Base-by-base conservation (phyloP, 2,888 invertebrate species). In the Meganola albula region DNA sequence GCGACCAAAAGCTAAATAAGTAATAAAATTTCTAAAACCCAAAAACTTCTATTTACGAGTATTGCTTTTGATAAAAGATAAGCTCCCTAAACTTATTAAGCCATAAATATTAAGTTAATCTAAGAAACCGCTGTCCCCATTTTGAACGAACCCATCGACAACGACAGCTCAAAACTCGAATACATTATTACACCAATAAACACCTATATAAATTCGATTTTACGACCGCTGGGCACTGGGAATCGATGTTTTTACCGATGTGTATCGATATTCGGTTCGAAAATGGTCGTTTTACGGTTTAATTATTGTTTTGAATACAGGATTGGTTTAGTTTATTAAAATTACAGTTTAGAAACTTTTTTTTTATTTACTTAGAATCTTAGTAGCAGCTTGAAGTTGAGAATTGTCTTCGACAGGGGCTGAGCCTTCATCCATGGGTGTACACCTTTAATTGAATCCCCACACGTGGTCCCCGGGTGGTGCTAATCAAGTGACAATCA, bases 211-310 rank as follows among this genome's bases (percentile, higher is more conserved):
- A 71, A 67, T 63, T 49, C 45, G 31, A 5, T 63, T 68, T 67
- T 65, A 63, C 57, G 53, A 53, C 33, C 27, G 21, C 12, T 13
- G 29, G 36, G 47, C 35, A 37, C 45, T 46, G 51, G 41, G 58
- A 53, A 56, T 44, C 48, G 54, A 40, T 39, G 54, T 60, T 58
- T 63, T 63, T 60, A 58, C 54, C 60, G 62, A 63, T 68, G 63
- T 58, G 59, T 66, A 67, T 66, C 56, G 63, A 63, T 59, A 50
- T 54, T 57, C 57, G 48, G 51, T 58, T 60, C 41, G 43, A 50
- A 49, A 56, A 58, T 44, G 45, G 30, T 39, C 48, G 44, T 53
- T 54, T n/a, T n/a, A n/a, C n/a, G n/a, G n/a, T n/a, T n/a, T n/a
- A n/a, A n/a, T n/a, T n/a, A n/a, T n/a, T n/a, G n/a, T n/a, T n/a